Evolutionary conservation across 2,113 vertebrate species (phyloP).

Genomic region (Periophthalmodon schlosseri): DNA sequence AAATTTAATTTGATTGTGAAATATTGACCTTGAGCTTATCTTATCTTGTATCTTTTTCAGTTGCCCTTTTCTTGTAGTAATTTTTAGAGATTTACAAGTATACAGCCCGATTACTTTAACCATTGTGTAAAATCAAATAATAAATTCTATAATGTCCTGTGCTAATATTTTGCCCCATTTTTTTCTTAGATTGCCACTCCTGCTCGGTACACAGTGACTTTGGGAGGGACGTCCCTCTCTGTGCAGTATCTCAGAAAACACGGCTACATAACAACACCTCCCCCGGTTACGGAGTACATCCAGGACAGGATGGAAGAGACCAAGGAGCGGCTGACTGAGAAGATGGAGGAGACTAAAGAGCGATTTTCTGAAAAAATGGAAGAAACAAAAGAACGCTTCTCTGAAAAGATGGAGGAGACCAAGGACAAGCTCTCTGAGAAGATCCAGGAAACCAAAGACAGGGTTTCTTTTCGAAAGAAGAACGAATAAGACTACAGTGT

Average conservation of each 20-base stretch:
- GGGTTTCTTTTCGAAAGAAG: slow-evolving; percentile 93
- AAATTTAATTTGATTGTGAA: too few relatives aligned
- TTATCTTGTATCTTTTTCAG: too few relatives aligned
- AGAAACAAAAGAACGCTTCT: slow-evolving; percentile 83
- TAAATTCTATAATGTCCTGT: neutral
- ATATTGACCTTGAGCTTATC: too few relatives aligned
- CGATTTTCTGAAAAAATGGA: slow-evolving; percentile 88
- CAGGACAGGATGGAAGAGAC: slow-evolving; percentile 94
- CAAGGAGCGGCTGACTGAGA: slow-evolving; percentile 76
- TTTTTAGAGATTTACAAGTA: too few relatives aligned
- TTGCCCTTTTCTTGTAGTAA: too few relatives aligned
- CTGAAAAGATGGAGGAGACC: slow-evolving; percentile 90
- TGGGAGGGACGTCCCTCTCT: slow-evolving; percentile 91
- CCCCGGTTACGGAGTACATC: slow-evolving; percentile 89
- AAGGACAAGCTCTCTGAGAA: slow-evolving; percentile 82
- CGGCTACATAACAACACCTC: slow-evolving; percentile 91
- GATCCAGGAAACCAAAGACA: slow-evolving; percentile 93
- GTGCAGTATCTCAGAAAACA: slow-evolving; percentile 90
- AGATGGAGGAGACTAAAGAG: slow-evolving; percentile 80
- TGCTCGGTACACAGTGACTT: slow-evolving; percentile 89
- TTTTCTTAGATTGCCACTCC: slow-evolving; percentile 90
- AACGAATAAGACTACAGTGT: slow-evolving; percentile 72
- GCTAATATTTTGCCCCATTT: slow-evolving; percentile 10
- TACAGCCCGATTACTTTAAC: neutral
- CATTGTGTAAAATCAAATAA: neutral